Base-by-base conservation (phyloP, 2,113 vertebrate genomes). In the Martes martes region DNA sequence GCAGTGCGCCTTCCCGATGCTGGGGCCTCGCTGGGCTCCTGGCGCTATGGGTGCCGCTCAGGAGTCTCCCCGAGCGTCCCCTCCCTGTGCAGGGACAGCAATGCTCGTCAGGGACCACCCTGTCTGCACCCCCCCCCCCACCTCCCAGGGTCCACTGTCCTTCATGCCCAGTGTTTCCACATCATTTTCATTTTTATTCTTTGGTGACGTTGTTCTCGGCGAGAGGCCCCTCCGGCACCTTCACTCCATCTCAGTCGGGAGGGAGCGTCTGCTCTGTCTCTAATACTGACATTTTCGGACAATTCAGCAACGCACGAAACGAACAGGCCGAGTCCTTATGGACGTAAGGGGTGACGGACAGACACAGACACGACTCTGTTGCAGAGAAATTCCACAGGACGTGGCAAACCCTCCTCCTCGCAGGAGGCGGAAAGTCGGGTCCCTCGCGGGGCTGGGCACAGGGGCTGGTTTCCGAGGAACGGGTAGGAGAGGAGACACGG, bases 1-100 rank as follows among this genome's bases (percentile, higher is more conserved):
- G 21, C 71, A 1, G 5, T 23, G 71, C 11, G 2, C 2, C 2
- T 4, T 42, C 16, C 11, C 28, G n/a, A 45, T 1, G 3, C 47
- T 9, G 0, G 8, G 23, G 11, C n/a, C 57, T 21, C 31, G 28
- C 14, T 18, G 26, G 28, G 23, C 16, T 63, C 45, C 55, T 11
- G 1, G 36, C 1, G 7, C 73, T 18, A 4, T 28, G 28, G 0
- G 0, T 50, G 50, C n/a, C 7, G 1, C 23, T 1, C 14, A 0
- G 52, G 16, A 0, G 59, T 11, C 28, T 23, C 59, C 28, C 4
- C 0, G 0, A 0, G 23, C 31, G 14, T 9, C 14, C 33, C 47
- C 47, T 52, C 14, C 6, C 33, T 1, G 2, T 6, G 6, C 14
- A 1, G 2, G n/a, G 19, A 28, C 19, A 15, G 9, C 10, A 14